Conservation (phyloP, 2,888 invertebrate species). For the Sarcophaga caerulescens region DNA sequence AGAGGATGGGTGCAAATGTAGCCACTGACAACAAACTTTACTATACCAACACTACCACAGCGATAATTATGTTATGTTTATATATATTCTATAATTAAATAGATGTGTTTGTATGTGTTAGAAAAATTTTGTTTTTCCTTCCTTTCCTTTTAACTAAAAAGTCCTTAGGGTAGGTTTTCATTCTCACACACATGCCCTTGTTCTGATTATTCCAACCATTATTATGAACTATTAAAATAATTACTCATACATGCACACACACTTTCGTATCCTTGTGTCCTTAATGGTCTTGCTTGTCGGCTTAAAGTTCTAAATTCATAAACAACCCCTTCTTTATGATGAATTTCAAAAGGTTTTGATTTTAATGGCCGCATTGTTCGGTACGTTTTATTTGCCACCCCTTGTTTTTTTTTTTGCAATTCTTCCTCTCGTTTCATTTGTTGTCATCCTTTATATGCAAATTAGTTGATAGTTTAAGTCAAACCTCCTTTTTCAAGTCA, state of each 20-base stretch:
- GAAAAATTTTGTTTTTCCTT: conserved; percentile 24
- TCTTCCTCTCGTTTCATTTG: not conserved
- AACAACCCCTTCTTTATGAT: conserved; percentile 65
- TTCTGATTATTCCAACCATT: conserved; percentile 63
- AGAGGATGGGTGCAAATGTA: not conserved
- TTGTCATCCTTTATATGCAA: conserved; percentile 61
- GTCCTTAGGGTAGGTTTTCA: conserved; percentile 67
- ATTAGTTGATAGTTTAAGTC: conserved; percentile 64
- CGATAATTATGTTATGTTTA: not conserved
- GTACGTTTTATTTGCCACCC: conserved; percentile 42
- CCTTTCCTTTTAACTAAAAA: conserved; percentile 52
- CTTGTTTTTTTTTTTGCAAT: conserved; percentile 20
- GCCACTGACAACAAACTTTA: conserved; percentile 41
- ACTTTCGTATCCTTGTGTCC: not conserved
- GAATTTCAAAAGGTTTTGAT: conserved; percentile 59
- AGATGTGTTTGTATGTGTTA: not conserved
- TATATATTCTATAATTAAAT: conserved; percentile 2
- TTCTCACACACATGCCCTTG: conserved; percentile 14
- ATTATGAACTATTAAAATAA: conserved; percentile 69
- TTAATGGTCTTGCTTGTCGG: conserved; percentile 5
- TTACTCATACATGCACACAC: conserved; percentile 56
- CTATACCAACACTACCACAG: not conserved
- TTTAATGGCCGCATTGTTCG: conserved; percentile 69
- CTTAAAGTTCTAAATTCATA: conserved; percentile 19
- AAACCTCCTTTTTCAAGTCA: conserved; percentile 33